Evolutionary conservation across 2,797 vertebrate species (phyloP), one percentile per base, ranked within the genome.

Genomic region (Sebastes umbrosus): DNA sequence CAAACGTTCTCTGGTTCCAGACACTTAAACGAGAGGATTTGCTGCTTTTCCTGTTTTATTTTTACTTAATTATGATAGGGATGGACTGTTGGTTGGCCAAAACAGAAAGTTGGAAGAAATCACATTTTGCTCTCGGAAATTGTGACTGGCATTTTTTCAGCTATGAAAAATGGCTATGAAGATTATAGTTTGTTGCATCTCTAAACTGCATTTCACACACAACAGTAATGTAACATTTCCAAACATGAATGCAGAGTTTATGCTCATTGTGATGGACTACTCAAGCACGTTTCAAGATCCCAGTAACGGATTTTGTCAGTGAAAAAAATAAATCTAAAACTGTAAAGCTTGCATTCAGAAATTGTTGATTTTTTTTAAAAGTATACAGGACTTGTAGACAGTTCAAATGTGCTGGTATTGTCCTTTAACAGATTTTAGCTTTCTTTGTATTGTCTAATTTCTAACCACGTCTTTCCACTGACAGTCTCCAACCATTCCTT

Each of bases 401-500:
- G 52, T 22, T 43, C 2, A 27, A 27, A 54, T 1, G 8, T 22
- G 32, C 10, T 27, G 8, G 8, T 59, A n/a, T 11, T 31, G 34
- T 7, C 8, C 8, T 73, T 22, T 52, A 29, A 58, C 34, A 27
- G 2, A 70, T 54, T n/a, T 54, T 1, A 46, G 1, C n/a, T 32
- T 39, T 59, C 2, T 34, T 29, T 25, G 14, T 68, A 14, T 18
- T 31, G n/a, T 63, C 0, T 63, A 0, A 4, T 63, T 34, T 62
- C n/a, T 64, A 63, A 82, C 27, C 3, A 3, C 16, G 5, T 63
- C 27, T 24, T 91, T 29, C 75, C 87, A 27, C 63, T 14, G 12
- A 10, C 93, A 96, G 96, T 75, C 67, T 75, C 75, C 90, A 84
- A 93, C 94, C 89, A 95, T 97, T 96, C 80, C 87, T 82, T 93